These are phyloP conservation scores for Lutjanus campechanus DNA, from an alignment of 2,797 vertebrate species.

Conservation along the genomic window DNA sequence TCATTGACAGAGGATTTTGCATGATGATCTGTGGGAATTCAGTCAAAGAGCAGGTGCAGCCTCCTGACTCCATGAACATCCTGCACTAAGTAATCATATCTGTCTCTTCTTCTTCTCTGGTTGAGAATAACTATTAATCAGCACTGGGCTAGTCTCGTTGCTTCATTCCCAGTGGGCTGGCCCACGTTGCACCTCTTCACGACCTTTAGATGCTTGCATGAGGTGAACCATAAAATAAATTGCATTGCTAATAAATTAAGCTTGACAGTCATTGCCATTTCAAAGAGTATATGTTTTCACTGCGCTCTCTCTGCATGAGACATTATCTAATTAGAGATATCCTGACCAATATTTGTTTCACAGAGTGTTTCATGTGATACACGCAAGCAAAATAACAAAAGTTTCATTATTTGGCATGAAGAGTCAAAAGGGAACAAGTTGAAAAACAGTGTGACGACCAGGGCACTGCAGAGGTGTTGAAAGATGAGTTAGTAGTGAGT, in stretches of 20 bases:
- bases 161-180: constrained; percentile 39
- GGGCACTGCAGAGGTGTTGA: constrained; percentile 82
- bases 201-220: constrained; percentile 73
- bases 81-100: constrained; percentile 17
- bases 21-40: constrained; percentile 8
- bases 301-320: constrained; percentile 62
- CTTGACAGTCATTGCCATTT: constrained; percentile 77
- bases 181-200: constrained; percentile 53
- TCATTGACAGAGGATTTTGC: constrained; percentile 3
- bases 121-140: constrained; percentile 22
- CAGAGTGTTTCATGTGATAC: constrained; percentile 11
- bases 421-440: constrained; percentile 70
- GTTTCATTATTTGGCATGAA: constrained; percentile 45
- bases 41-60: constrained; percentile 22
- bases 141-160: constrained; percentile 28
- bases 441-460: constrained; percentile 71
- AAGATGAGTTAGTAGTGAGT: constrained; percentile 84
- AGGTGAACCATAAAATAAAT: constrained; percentile 78
- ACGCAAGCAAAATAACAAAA: constrained; percentile 19
- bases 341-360: constrained; percentile 28
- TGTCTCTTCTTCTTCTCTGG: constrained; percentile 24
- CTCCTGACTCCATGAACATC: constrained; percentile 24
- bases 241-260: constrained; percentile 76
- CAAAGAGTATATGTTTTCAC: constrained; percentile 76
- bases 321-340: constrained; percentile 53